Conservation (phyloP, 2,797 vertebrate genomes). For the Phataginus tricuspis region DNA sequence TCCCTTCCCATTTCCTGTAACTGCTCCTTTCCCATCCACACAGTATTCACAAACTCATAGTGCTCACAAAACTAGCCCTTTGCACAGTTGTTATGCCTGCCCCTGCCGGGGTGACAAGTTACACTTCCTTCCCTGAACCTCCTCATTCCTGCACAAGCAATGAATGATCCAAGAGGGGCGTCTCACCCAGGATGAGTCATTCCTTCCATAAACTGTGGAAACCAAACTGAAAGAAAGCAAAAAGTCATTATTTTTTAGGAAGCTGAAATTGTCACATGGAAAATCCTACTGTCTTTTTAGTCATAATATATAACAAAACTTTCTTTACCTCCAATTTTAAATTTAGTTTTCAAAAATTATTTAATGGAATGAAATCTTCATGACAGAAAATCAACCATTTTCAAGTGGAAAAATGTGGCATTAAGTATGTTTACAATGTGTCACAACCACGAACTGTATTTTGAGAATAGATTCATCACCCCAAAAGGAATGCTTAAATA, state of each 20-base stretch:
- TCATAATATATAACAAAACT: too few relatives aligned
- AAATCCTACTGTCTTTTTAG: background rate
- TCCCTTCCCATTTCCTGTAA: background rate
- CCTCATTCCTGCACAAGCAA: too few relatives aligned
- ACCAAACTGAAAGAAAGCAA: background rate
- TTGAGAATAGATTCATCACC: background rate
- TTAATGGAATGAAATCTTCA: background rate
- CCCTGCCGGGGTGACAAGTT: fast-evolving
- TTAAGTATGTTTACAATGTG: background rate
- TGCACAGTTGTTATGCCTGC: fast-evolving
- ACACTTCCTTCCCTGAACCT: too few relatives aligned
- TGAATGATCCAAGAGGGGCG: background rate
- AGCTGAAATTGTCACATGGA: background rate
- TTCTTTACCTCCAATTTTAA: background rate
- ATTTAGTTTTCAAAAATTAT: background rate
- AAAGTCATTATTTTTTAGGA: background rate
- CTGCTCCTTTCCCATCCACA: fast-evolving
- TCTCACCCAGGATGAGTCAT: background rate
- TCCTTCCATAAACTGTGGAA: background rate
- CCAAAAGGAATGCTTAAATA: background rate
- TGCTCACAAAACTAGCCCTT: too few relatives aligned
- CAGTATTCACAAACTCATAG: background rate
- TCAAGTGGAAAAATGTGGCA: background rate
- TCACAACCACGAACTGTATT: background rate
- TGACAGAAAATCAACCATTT: background rate